Percentiles rank a stretch among this genome's conserved stretches.
phyloP scores from a whole-genome alignment of 2,113 vertebrate species.

The Dromiciops gliroides region DNA sequence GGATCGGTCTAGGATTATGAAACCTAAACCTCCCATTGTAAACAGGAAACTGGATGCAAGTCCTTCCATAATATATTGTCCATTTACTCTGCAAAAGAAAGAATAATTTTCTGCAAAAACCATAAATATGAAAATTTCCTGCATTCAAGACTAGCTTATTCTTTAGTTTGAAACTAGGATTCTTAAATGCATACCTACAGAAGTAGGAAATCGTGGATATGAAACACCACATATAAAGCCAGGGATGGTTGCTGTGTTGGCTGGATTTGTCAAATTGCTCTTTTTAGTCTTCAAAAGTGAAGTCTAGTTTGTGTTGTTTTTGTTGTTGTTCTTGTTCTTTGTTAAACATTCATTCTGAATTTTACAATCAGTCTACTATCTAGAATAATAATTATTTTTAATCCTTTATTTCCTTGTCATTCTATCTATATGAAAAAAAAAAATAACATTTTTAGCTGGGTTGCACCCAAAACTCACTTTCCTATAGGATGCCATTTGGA shows the following conservation, averaged over 20 bases:
- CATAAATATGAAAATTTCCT: not conserved
- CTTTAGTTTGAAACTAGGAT: not conserved
- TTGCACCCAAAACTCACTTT: not conserved
- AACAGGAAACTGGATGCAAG: slow-evolving; percentile 99
- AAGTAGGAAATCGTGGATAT: not conserved
- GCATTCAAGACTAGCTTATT: not conserved
- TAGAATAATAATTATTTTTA: not conserved
- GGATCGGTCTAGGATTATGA: slow-evolving; percentile 98
- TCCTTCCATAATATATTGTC: slow-evolving; percentile 99
- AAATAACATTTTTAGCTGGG: not conserved
- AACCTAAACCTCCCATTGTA: slow-evolving; percentile 98
- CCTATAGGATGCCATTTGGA: not conserved
- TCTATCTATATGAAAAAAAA: not conserved
- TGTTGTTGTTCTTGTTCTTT: not conserved
- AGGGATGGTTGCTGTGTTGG: not conserved
- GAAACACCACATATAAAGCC: not conserved
- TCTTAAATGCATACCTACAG: not conserved
- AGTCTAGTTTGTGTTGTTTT: not conserved
- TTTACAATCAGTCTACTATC: slow-evolving; percentile 15
- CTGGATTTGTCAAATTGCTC: not conserved
- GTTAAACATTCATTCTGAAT: slow-evolving; percentile 9
- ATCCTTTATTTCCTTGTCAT: not conserved
- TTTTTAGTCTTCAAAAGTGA: not conserved
- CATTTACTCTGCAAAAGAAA: slow-evolving; percentile 91
- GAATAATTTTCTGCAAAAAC: not conserved